Evolutionary conservation across 2,113 vertebrate species (phyloP).

Genomic region (Hyaena hyaena): DNA sequence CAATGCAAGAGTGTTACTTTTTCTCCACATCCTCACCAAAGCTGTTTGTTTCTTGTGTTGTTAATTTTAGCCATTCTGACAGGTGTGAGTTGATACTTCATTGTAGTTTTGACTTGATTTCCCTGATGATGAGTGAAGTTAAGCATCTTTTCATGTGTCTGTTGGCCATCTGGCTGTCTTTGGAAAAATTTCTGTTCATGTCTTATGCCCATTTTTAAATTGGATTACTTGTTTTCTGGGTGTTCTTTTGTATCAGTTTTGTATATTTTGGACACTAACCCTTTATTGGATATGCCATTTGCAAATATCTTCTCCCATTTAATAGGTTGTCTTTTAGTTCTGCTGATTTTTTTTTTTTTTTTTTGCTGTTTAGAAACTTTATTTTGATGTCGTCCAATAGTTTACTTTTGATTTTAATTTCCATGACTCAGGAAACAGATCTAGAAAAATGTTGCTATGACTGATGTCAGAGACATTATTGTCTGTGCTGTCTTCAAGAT

Average conservation of each 20-base stretch:
- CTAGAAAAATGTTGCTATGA: not conserved
- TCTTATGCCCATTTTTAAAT: not conserved
- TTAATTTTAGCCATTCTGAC: not conserved
- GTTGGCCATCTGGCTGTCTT: not conserved
- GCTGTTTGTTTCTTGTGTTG: not conserved
- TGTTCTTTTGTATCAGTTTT: not conserved
- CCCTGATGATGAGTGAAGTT: not conserved
- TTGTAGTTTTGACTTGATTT: not conserved
- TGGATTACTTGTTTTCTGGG: not conserved
- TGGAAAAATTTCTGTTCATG: not conserved
- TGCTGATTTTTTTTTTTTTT: not conserved
- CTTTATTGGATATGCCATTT: not conserved
- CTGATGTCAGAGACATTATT: not conserved
- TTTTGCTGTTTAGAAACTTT: not conserved
- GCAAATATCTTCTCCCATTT: not conserved
- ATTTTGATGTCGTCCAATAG: not conserved
- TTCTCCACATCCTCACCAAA: not conserved
- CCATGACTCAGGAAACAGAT: not conserved
- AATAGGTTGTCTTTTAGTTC: not conserved
- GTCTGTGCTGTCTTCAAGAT: not conserved
- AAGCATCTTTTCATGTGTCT: not conserved
- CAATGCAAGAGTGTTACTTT: not conserved
- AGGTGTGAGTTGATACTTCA: not conserved
- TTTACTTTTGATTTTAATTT: not conserved
- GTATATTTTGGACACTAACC: not conserved